Conservation (phyloP, 2,888 invertebrate genomes). For the Melanchra persicariae region DNA sequence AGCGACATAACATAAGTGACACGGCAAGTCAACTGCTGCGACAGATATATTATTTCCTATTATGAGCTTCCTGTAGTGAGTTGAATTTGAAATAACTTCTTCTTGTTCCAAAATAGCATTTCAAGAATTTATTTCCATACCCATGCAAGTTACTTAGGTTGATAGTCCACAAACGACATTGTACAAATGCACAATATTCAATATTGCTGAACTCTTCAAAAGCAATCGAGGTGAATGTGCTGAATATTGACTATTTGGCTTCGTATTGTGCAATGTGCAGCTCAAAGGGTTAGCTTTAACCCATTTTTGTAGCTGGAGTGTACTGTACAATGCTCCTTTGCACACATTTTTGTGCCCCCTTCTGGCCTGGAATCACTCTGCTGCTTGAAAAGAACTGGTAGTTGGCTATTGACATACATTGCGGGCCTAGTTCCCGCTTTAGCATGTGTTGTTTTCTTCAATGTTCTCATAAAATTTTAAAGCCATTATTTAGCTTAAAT, state of each 20-base stretch:
- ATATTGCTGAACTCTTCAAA: slow-evolving; percentile 24
- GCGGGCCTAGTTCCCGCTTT: background rate
- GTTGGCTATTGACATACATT: slow-evolving; percentile 18
- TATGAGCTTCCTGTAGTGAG: too few relatives aligned
- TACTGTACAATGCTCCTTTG: slow-evolving; percentile 7
- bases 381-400: background rate
- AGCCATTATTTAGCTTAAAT: too few relatives aligned
- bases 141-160: background rate
- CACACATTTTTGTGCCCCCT: background rate
- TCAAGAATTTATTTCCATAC: background rate
- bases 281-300: slow-evolving; percentile 27
- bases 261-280: slow-evolving; percentile 6
- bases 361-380: slow-evolving; percentile 17
- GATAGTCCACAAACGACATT: slow-evolving; percentile 6
- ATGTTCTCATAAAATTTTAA: too few relatives aligned
- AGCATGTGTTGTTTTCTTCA: background rate
- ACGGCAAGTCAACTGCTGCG: too few relatives aligned
- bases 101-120: too few relatives aligned
- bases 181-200: slow-evolving; percentile 9
- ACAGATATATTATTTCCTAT: too few relatives aligned
- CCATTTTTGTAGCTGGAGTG: background rate
- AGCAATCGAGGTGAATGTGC: background rate
- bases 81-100: too few relatives aligned
- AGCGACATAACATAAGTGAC: too few relatives aligned
- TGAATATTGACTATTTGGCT: slow-evolving; percentile 33